These are phyloP conservation scores for Pardalotus punctatus DNA, from an alignment of 2,113 vertebrate genomes.

Conservation along the genomic window DNA sequence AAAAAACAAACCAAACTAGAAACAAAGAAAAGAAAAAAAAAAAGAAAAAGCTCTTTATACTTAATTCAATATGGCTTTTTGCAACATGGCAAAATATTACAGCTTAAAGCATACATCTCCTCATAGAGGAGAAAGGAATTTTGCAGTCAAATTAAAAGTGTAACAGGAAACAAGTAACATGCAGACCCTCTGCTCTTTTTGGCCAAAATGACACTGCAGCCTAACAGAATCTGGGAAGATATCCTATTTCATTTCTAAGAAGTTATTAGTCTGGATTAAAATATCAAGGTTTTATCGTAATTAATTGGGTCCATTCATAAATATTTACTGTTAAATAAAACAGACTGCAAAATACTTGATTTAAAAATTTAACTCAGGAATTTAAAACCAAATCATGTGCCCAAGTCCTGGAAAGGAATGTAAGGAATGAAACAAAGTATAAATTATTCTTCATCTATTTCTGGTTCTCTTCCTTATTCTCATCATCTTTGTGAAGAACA, in stretches of 20 bases:
- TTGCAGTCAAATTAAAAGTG: constrained; percentile 80
- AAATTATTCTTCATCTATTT: constrained; percentile 61
- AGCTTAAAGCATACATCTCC: constrained; percentile 88
- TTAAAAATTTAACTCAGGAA: constrained; percentile 64
- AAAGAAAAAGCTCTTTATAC: constrained; percentile 71
- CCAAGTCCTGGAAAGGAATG: constrained; percentile 50
- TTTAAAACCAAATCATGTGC: constrained; percentile 61
- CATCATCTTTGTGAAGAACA: constrained; percentile 77
- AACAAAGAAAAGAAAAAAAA: constrained; percentile 53
- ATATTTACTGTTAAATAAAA: constrained; percentile 55
- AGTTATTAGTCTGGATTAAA: not conserved
- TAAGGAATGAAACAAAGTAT: constrained; percentile 45
- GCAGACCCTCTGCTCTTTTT: constrained; percentile 51
- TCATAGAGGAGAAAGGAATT: constrained; percentile 91
- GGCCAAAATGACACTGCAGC: constrained; percentile 28
- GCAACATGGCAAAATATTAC: constrained; percentile 85
- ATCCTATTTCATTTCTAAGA: constrained; percentile 3
- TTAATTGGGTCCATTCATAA: constrained; percentile 20
- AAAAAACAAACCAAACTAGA: too few relatives aligned
- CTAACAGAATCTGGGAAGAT: constrained; percentile 44
- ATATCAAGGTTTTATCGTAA: not conserved
- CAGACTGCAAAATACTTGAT: constrained; percentile 79
- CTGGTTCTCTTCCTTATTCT: constrained; percentile 59
- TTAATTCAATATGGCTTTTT: constrained; percentile 91
- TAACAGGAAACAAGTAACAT: constrained; percentile 60